Percentiles rank a stretch among this genome's conserved stretches.
These are phyloP conservation scores for Diglossa cyanea DNA, from an alignment of 2,797 vertebrate species.

Conservation along the genomic window DNA sequence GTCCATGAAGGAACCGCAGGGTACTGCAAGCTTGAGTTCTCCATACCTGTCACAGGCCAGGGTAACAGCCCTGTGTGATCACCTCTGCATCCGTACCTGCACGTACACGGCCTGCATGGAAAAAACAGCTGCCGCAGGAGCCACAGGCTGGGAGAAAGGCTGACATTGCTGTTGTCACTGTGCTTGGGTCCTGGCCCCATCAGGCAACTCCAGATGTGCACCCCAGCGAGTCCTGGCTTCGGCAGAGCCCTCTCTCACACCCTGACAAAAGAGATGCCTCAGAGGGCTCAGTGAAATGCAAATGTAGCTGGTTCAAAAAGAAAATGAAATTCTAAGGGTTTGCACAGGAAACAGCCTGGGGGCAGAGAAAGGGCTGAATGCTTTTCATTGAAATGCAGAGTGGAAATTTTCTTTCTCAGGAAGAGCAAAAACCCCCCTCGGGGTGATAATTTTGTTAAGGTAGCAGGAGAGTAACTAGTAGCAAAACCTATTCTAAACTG, in stretches of 20 bases:
- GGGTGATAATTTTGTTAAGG: background rate
- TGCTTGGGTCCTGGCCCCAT: background rate
- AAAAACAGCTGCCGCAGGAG: background rate
- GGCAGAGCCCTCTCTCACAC: background rate
- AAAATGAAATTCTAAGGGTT: background rate
- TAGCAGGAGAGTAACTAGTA: background rate
- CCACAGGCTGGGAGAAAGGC: background rate
- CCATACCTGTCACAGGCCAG: background rate
- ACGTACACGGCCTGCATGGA: background rate
- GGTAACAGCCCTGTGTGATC: background rate
- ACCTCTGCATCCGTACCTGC: background rate
- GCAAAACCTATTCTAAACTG: background rate
- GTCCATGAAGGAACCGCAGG: background rate
- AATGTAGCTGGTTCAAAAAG: background rate
- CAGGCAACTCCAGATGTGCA: background rate
- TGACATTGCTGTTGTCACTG: background rate
- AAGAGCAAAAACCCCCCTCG: background rate
- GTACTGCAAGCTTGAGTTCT: background rate
- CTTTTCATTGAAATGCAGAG: conserved; percentile 32
- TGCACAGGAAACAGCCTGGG: background rate
- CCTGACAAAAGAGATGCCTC: background rate
- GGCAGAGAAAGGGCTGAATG: background rate
- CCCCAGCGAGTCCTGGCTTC: background rate
- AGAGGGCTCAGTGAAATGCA: background rate
- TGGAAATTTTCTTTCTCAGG: background rate